Evolutionary conservation across 1,140 invertebrate species (phyloP), one percentile per base, ranked within the genome.

Genomic region (Coenobita brevimanus): DNA sequence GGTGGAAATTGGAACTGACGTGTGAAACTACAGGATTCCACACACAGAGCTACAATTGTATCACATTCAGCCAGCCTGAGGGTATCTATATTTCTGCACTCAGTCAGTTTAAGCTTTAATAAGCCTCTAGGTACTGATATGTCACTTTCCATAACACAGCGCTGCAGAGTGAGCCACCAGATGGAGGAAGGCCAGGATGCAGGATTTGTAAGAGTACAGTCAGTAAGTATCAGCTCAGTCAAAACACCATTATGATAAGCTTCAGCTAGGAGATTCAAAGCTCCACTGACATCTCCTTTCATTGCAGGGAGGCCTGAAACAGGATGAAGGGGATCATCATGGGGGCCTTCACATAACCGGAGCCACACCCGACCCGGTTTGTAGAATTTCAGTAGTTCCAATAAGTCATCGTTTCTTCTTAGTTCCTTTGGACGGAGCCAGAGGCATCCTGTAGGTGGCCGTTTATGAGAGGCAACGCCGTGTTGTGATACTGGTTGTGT

Each of bases 351-450:
- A 60, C 57, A 38, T 36, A 81, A 57, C 33, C 78, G 24, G n/a
- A 81, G 78, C 24, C 57, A 64, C 30, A 81, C 50, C 36, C 78
- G 57, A 8, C 10, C 15, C 2, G 78, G 78, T 10, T 60, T 64
- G 8, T 24, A 38, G 6, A 21, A 3, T 36, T 50, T 36, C 2
- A 81, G 78, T 43, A 81, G 38, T 57, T 38, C 17, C 1, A 0
- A 2, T 15, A 81, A 33, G 6, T 50, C 78, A 24, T 41, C 17
- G 41, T 6, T 43, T 10, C 33, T 50, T 64, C 60, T 27, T n/a
- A 81, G 36, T 81, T 81, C 78, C 57, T 81, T 81, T 64, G 57
- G 57, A 17, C 78, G 57, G 21, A 81, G 10, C 21, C 27, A 10
- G 24, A 10, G n/a, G 1, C 10, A 15, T n/a, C 78, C 24, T 24